Evolutionary conservation across 2,888 invertebrate species (phyloP).

Genomic region (Tholera decimalis): DNA sequence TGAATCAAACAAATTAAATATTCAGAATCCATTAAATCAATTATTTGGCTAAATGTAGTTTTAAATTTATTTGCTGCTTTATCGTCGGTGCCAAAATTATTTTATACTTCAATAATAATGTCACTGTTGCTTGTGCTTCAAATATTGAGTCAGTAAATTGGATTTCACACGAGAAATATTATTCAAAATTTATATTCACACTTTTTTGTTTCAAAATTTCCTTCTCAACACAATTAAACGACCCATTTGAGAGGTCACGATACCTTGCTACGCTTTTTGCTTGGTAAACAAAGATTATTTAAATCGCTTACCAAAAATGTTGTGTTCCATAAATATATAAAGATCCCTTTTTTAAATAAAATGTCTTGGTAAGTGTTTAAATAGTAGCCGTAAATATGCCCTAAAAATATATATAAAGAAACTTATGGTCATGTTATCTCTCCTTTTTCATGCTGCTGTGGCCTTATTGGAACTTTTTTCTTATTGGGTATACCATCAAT

Average conservation of each 20-base stretch:
- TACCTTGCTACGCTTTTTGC: slow-evolving; percentile 72
- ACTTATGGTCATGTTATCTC: slow-evolving; percentile 88
- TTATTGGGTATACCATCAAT: slow-evolving; percentile 85
- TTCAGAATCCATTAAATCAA: slow-evolving; percentile 34
- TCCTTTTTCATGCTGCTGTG: slow-evolving; percentile 88
- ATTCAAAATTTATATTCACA: slow-evolving; percentile 6
- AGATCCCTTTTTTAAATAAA: slow-evolving; percentile 4
- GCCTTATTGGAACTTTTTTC: slow-evolving; percentile 86
- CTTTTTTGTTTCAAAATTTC: slow-evolving; percentile 9
- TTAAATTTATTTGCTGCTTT: slow-evolving; percentile 59
- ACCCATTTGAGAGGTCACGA: slow-evolving; percentile 3
- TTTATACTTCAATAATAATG: slow-evolving; percentile 13
- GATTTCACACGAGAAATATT: slow-evolving; percentile 10
- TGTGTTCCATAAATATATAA: background rate
- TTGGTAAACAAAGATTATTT: slow-evolving; percentile 29
- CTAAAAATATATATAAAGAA: slow-evolving; percentile 67
- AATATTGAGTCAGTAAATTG: slow-evolving; percentile 12
- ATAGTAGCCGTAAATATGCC: slow-evolving; percentile 21
- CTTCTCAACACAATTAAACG: background rate
- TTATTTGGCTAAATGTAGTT: slow-evolving; percentile 56
- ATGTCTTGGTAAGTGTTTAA: slow-evolving; percentile 23
- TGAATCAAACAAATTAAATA: slow-evolving; percentile 28
- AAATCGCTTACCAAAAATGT: slow-evolving; percentile 21
- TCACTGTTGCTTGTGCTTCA: slow-evolving; percentile 52
- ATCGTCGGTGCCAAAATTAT: slow-evolving; percentile 19